phyloP scores from a whole-genome alignment of 2,113 vertebrate species.

The Stegastes partitus region DNA sequence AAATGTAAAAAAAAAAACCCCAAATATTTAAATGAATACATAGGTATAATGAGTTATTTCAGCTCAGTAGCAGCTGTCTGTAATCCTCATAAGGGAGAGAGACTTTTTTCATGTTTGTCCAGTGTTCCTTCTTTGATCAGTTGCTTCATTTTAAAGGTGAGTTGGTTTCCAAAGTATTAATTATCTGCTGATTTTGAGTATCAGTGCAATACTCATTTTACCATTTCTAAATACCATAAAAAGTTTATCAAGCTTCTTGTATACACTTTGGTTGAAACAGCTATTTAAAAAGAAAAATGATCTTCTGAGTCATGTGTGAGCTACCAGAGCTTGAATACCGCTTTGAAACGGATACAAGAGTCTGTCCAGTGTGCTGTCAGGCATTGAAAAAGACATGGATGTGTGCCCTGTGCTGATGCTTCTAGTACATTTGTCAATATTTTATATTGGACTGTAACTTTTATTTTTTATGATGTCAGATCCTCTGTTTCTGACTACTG shows the following conservation, averaged over 20 bases:
- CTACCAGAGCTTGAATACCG: neutral
- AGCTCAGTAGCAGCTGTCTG: neutral
- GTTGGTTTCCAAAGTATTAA: neutral
- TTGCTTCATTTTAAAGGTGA: neutral
- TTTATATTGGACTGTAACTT: conserved; percentile 21
- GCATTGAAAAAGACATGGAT: neutral
- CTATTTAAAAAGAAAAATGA: neutral
- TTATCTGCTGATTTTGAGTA: neutral
- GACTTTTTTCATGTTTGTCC: no score
- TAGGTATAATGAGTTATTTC: neutral
- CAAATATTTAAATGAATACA: no score
- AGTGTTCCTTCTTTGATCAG: neutral
- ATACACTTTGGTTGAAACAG: no score
- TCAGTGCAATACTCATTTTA: neutral
- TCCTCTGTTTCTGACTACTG: neutral
- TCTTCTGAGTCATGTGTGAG: neutral
- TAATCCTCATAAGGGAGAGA: neutral
- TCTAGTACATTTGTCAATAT: conserved; percentile 1
- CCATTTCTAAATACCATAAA: no score
- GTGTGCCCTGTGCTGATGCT: neutral
- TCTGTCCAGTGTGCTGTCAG: neutral
- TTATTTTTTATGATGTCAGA: neutral
- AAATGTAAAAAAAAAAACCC: no score
- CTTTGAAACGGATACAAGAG: no score
- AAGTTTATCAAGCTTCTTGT: no score